These are phyloP conservation scores for Xiphophorus couchianus DNA, from an alignment of 2,113 vertebrate species.

Conservation along the genomic window DNA sequence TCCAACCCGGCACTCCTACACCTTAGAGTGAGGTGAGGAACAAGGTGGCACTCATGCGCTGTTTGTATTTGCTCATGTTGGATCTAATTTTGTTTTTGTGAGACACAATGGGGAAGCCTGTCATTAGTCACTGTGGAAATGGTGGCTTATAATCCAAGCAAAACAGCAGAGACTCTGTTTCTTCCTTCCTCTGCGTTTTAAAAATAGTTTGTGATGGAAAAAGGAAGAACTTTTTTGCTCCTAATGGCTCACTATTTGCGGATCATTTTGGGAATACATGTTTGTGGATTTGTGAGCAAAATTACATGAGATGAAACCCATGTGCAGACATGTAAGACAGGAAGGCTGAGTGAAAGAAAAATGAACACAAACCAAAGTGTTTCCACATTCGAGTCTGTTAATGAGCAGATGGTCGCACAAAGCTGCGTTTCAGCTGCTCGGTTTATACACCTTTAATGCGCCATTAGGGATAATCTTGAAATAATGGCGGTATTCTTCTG, in stretches of 20 bases:
- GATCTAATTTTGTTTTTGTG: conserved; percentile 52
- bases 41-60: conserved; percentile 32
- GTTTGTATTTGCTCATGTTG: conserved; percentile 42
- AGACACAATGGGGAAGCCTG: conserved; percentile 26
- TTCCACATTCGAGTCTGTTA: conserved; percentile 21
- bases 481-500: not conserved
- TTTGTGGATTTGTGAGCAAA: conserved; percentile 8
- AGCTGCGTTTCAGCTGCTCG: not conserved
- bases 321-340: not conserved
- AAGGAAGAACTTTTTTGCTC: conserved; percentile 1
- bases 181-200: not conserved
- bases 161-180: conserved; percentile 51
- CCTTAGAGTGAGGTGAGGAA: not conserved
- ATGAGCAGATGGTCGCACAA: not conserved
- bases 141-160: not conserved
- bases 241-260: conserved; percentile 17
- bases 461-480: not conserved
- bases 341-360: conserved; percentile 4
- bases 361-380: conserved; percentile 25
- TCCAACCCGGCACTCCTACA: conserved; percentile 26
- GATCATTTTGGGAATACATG: conserved; percentile 17
- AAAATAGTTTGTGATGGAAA: conserved; percentile 37
- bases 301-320: conserved; percentile 10
- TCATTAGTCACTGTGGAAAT: conserved; percentile 44
- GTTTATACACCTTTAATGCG: not conserved